Evolutionary conservation across 2,888 invertebrate species (phyloP).

Genomic region (Lumbricus terrestris): DNA sequence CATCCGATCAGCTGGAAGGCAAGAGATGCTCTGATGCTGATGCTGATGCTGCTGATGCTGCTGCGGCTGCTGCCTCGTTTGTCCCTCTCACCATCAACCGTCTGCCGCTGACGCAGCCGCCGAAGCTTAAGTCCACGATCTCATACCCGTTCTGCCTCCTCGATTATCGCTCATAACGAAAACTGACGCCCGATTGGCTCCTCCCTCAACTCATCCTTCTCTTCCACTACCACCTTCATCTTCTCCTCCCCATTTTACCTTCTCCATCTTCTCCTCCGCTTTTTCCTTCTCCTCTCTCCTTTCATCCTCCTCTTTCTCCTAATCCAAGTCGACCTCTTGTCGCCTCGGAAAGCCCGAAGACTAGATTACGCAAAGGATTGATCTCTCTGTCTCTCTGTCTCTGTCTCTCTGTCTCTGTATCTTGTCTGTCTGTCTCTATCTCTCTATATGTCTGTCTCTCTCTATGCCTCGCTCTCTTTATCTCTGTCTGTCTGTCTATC

Average conservation of each 20-base stretch:
- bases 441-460: neutral
- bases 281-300: neutral
- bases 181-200: neutral
- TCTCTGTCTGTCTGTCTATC: neutral
- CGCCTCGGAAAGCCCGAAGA: neutral
- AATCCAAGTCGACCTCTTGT: neutral
- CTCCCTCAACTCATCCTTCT: neutral
- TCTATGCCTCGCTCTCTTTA: too few relatives aligned
- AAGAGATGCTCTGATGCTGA: neutral
- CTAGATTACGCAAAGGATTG: neutral
- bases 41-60: too few relatives aligned
- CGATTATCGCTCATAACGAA: neutral
- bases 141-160: neutral
- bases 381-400: neutral
- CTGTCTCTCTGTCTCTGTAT: neutral
- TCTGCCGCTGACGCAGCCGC: too few relatives aligned
- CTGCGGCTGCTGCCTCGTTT: neutral
- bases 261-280: neutral
- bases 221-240: neutral
- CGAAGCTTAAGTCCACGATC: neutral
- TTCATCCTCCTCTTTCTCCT: neutral
- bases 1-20: neutral
- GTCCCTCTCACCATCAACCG: neutral
- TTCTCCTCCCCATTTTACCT: too few relatives aligned
- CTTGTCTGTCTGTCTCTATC: neutral